Percentiles rank a stretch among this genome's conserved stretches.
These are phyloP conservation scores for Psittacara wagleri DNA, from an alignment of 2,113 vertebrate genomes.

Conservation along the genomic window DNA sequence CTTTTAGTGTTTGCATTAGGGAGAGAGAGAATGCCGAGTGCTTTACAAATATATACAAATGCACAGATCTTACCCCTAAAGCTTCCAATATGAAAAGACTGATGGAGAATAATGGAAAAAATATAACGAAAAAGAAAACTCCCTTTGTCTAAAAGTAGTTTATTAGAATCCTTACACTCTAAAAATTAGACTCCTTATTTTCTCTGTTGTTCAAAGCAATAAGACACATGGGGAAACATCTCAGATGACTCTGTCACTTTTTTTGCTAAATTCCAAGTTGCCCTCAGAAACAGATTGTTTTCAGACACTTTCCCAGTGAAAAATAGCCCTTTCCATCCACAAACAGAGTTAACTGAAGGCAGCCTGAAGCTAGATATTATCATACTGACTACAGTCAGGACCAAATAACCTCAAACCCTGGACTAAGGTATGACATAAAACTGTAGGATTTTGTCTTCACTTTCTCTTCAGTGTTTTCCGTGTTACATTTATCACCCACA, in stretches of 20 bases:
- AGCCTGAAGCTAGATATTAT: not conserved
- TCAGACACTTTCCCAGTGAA: not conserved
- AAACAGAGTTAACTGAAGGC: not conserved
- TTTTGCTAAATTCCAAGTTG: not conserved
- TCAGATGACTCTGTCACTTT: not conserved
- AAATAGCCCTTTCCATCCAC: not conserved
- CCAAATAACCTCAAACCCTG: not conserved
- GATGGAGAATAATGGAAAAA: not conserved
- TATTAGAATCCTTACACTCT: not conserved
- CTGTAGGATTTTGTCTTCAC: not conserved
- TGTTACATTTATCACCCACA: not conserved
- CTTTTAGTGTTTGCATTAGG: conserved; percentile 32
- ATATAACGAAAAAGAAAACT: not conserved
- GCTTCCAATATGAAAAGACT: not conserved
- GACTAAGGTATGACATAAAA: not conserved
- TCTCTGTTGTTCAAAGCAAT: not conserved
- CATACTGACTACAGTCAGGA: not conserved
- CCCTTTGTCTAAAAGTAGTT: not conserved
- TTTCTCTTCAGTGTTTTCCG: not conserved
- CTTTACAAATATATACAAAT: not conserved
- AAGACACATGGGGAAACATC: not conserved
- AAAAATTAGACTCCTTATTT: not conserved
- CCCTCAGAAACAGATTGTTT: not conserved
- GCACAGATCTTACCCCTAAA: not conserved
- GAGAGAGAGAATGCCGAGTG: not conserved